A percentile compares a stretch with the other conserved stretches of the same genome.
Evolutionary conservation across 2,888 invertebrate genomes (phyloP).

Genomic region (Melinaea marsaeus): DNA sequence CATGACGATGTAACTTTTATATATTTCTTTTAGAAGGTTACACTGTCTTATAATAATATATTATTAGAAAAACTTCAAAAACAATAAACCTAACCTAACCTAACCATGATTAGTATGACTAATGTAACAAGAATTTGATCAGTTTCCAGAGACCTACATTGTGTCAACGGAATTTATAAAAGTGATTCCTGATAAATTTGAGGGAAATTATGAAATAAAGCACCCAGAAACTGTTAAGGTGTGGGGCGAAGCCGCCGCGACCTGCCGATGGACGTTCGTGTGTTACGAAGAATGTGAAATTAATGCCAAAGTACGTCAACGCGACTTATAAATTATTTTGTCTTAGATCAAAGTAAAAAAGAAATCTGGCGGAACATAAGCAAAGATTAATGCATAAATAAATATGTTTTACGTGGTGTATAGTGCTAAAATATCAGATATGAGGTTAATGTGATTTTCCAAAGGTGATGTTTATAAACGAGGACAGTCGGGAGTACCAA

Average conservation of each 20-base stretch:
- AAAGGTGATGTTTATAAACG: constrained; percentile 63
- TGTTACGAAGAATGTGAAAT: constrained; percentile 65
- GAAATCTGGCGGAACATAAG: no score
- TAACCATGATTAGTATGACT: neutral
- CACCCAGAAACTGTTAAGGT: constrained; percentile 59
- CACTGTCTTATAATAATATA: no score
- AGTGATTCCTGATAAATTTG: constrained; percentile 58
- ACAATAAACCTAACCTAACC: no score
- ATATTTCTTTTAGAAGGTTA: no score
- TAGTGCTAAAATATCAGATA: no score
- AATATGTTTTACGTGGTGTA: no score
- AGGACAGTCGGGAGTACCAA: constrained; percentile 58
- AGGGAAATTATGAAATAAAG: constrained; percentile 63
- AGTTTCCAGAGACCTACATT: constrained; percentile 59
- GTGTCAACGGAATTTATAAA: constrained; percentile 58
- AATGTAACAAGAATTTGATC: neutral
- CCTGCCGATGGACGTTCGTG: constrained; percentile 58
- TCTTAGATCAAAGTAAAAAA: no score
- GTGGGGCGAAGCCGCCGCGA: constrained; percentile 67
- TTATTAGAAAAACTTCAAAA: no score
- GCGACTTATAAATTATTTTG: no score
- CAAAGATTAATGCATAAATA: no score
- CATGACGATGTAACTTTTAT: no score
- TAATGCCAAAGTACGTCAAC: constrained; percentile 50
- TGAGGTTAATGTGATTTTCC: no score